Evolutionary conservation across 1,140 invertebrate species (phyloP).

Genomic region (Zaprionus nigranus): DNA sequence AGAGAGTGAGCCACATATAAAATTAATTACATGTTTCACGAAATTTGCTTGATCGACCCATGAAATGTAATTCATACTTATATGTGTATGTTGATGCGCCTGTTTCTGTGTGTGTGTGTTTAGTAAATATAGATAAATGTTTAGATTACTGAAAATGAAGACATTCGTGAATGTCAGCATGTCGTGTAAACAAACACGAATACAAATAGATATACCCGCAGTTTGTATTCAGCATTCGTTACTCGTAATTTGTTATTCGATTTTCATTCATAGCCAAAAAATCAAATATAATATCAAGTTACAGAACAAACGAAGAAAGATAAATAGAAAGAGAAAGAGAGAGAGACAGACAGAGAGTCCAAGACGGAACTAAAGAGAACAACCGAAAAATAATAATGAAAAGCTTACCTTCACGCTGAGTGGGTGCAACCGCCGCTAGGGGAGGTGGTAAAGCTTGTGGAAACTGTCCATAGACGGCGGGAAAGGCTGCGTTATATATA

Average conservation of each 20-base stretch:
- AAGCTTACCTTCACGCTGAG: conserved; percentile 97
- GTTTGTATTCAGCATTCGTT: conserved; percentile 1
- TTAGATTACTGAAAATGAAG: conserved; percentile 40
- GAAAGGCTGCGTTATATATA: conserved; percentile 95
- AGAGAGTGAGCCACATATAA: conserved; percentile 8
- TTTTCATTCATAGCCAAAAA: conserved; percentile 46
- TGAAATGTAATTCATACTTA: conserved; percentile 16
- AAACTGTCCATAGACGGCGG: conserved; percentile 97
- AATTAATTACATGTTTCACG: conserved; percentile 52
- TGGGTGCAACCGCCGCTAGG: conserved; percentile 94
- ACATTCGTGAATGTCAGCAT: conserved; percentile 32
- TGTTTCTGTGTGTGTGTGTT: conserved; percentile 9
- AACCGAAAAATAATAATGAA: conserved; percentile 69
- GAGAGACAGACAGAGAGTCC: conserved; percentile 1
- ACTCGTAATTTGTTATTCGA: conserved; percentile 20
- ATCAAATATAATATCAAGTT: conserved; percentile 57
- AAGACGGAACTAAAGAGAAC: conserved; percentile 22
- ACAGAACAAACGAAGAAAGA: conserved; percentile 44
- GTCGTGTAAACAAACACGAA: conserved; percentile 4
- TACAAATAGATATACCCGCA: background rate
- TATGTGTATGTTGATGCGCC: background rate
- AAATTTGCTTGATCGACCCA: conserved; percentile 14
- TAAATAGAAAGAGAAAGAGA: conserved; percentile 27
- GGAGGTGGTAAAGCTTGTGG: conserved; percentile 97
- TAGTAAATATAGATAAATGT: conserved; percentile 39